phyloP scores from a whole-genome alignment of 2,888 invertebrate genomes.

The Lottia scabra region DNA sequence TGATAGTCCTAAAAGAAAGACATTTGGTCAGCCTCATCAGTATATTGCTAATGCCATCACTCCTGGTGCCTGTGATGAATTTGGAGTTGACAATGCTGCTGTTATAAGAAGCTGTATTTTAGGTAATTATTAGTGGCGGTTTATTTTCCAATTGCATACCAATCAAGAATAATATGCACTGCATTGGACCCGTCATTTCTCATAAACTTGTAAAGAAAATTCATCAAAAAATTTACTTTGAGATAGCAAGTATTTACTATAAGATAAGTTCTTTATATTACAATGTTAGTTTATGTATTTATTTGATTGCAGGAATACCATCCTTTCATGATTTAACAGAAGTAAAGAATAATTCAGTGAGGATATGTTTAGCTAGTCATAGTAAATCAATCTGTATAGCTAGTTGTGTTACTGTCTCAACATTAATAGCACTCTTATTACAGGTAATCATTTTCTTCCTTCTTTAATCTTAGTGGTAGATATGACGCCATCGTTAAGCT shows the following conservation, averaged over 20 bases:
- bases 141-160: too few relatives aligned
- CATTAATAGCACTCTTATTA: conserved; percentile 61
- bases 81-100: conserved; percentile 61
- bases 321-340: conserved; percentile 57
- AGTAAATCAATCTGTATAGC: conserved; percentile 61
- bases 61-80: conserved; percentile 34
- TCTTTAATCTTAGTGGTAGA: too few relatives aligned
- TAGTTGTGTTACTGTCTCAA: conserved; percentile 59
- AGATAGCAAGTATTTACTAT: too few relatives aligned
- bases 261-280: too few relatives aligned
- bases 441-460: conserved; percentile 45
- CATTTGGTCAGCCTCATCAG: not conserved
- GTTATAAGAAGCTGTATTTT: conserved; percentile 52
- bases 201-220: too few relatives aligned
- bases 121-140: conserved; percentile 37
- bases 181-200: too few relatives aligned
- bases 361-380: conserved; percentile 67
- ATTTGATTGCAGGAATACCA: conserved; percentile 56
- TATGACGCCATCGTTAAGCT: too few relatives aligned
- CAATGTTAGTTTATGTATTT: too few relatives aligned
- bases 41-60: conserved; percentile 16
- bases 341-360: conserved; percentile 55
- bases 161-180: too few relatives aligned
- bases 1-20: not conserved
- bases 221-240: too few relatives aligned